Base-by-base conservation (phyloP, 2,888 invertebrate genomes). In the Exocentrus adspersus region DNA sequence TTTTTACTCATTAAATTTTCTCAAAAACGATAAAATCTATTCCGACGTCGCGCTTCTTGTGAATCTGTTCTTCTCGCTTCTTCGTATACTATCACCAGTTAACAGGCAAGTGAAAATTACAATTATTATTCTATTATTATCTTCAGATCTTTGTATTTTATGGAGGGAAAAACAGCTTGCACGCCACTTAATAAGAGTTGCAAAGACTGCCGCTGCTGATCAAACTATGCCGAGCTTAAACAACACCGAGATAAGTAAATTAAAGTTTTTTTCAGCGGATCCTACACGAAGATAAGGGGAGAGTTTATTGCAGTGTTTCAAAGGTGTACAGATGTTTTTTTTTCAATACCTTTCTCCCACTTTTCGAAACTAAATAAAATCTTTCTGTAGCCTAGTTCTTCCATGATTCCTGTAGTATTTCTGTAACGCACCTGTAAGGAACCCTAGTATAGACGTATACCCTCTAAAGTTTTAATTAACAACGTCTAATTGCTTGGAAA, bases 401-500 rank as follows among this genome's bases (percentile, higher is more conserved):
- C 50, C 63, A n/a, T n/a, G n/a, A n/a, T n/a, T n/a, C n/a, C n/a
- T n/a, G n/a, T n/a, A n/a, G n/a, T n/a, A n/a, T n/a, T n/a, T n/a
- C n/a, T n/a, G n/a, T n/a, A n/a, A n/a, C n/a, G n/a, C n/a, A n/a
- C n/a, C n/a, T n/a, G n/a, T n/a, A n/a, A n/a, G n/a, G n/a, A n/a
- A n/a, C n/a, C n/a, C n/a, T n/a, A n/a, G n/a, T n/a, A n/a, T n/a
- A n/a, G n/a, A n/a, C n/a, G n/a, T n/a, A n/a, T n/a, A n/a, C n/a
- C n/a, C n/a, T n/a, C n/a, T n/a, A n/a, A n/a, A n/a, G n/a, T n/a
- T n/a, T n/a, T n/a, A n/a, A n/a, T n/a, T n/a, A n/a, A n/a, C n/a
- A 5, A 24, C 24, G 65, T 68, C 70, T 72, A 72, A 72, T 70
- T 71, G 71, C 71, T 69, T 71, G 67, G 70, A 57, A 43, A 50